Conservation (phyloP, 2,888 invertebrate species). For the Prosopocoilus inquinatus region DNA sequence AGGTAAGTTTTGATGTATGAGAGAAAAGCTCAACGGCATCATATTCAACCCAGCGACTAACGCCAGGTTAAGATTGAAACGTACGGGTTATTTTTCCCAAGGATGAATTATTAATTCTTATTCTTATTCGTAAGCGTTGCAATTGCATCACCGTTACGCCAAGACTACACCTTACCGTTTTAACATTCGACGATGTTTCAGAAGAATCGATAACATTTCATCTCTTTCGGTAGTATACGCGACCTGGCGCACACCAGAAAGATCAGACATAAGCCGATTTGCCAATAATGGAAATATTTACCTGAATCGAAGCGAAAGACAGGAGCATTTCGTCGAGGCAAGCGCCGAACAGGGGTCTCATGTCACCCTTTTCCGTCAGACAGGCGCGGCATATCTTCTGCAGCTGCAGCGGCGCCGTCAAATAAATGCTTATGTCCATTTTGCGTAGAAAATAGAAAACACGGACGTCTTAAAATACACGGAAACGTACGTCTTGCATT, state of each 20-base stretch:
- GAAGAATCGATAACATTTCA: conserved; percentile 11
- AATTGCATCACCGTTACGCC: too few relatives aligned
- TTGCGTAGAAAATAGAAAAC: conserved; percentile 40
- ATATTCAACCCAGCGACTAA: too few relatives aligned
- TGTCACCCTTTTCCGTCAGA: conserved; percentile 50
- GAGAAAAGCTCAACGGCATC: too few relatives aligned
- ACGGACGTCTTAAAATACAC: conserved; percentile 38
- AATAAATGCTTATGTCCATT: conserved; percentile 50
- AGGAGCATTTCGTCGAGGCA: conserved; percentile 54
- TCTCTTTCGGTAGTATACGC: not conserved
- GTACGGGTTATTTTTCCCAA: too few relatives aligned
- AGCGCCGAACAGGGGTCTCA: conserved; percentile 53
- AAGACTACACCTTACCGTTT: too few relatives aligned
- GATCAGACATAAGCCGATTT: not conserved
- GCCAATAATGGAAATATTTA: conserved; percentile 27
- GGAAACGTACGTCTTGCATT: conserved; percentile 35
- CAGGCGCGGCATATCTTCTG: conserved; percentile 54
- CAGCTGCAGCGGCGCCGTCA: conserved; percentile 48
- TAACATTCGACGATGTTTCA: not conserved
- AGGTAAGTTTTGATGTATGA: too few relatives aligned
- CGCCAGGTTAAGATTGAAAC: too few relatives aligned
- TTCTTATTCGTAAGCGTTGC: too few relatives aligned
- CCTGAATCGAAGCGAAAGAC: conserved; percentile 49
- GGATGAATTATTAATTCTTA: too few relatives aligned
- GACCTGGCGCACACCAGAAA: not conserved